Base-by-base conservation (phyloP, 1,140 invertebrate species). In the Euura saliciscinereae region DNA sequence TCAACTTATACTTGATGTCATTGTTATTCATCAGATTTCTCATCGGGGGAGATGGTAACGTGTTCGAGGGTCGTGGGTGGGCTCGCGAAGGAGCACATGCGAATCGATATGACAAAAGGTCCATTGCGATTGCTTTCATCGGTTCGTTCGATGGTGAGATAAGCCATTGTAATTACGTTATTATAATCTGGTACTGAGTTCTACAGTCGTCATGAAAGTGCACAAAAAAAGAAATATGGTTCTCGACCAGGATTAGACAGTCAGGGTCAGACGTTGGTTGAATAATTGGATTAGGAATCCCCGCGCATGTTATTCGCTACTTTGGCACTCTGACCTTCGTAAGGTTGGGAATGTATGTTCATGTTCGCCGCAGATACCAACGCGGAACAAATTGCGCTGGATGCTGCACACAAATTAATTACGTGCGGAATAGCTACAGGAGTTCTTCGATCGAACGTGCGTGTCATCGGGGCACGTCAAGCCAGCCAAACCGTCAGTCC, bases 1-100 rank as follows among this genome's bases (percentile, higher is more conserved):
- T 28, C 28, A 28, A 28, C 28, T 28, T 28, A 28, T 28, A 28
- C 28, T 28, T 28, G 28, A 28, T 28, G 28, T 28, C 28, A 28
- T 28, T 28, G 28, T 28, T 28, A 28, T 28, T 69, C 1, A 28
- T 8, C 77, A 95, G 92, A 77, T 95, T 95, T 76, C 73, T 95
- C 6, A 90, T 95, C 71, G 94, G 94, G 2, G 92, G 92, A 44
- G 94, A 95, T 83, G 94, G 94, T 2, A 89, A 91, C 28, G 87
- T 94, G 11, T 95, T 95, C 77, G 93, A 95, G 85, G 94, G 93
- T 6, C 84, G 89, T 7, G 94, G 94, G 0, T 96, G 94, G 94
- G 89, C 91, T 51, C 86, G 89, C 70, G 88, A 91, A 0, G 94
- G 94, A 0, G 91, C 93, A 0, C 94, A 95, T 78, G 93, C 94